Percentiles rank a stretch among this genome's conserved stretches.
Conservation (phyloP, 1,140 invertebrate species). For the Pachyrhynchus sulphureomaculatus region DNA sequence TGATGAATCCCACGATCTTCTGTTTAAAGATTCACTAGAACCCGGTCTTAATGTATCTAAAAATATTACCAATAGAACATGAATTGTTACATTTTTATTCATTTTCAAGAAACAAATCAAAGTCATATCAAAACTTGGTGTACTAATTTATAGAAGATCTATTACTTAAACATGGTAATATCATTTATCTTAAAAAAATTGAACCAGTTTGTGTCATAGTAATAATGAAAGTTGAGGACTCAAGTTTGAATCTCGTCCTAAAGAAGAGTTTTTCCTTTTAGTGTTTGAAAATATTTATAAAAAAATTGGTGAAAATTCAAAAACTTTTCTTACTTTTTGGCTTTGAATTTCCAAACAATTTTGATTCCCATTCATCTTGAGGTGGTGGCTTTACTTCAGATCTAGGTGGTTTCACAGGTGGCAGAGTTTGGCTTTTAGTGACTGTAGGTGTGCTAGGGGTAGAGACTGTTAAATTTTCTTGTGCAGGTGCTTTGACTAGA, state of each 20-base stretch:
- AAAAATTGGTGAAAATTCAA: not conserved
- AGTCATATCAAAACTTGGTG: no score
- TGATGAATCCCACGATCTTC: conserved; percentile 50
- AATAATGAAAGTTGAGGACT: no score
- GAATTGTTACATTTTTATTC: no score
- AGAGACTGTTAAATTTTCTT: conserved; percentile 53
- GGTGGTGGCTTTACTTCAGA: conserved; percentile 51
- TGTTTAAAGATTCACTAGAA: conserved; percentile 42
- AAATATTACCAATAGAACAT: no score
- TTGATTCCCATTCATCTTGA: conserved; percentile 80
- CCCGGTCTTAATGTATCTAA: conserved; percentile 40
- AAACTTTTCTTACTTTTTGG: conserved; percentile 37
- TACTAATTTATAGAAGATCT: no score
- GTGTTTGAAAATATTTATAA: not conserved
- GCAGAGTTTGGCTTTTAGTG: conserved; percentile 25
- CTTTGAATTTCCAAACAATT: conserved; percentile 67
- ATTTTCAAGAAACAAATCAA: no score
- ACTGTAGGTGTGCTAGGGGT: conserved; percentile 4
- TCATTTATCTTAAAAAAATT: no score
- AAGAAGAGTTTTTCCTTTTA: no score
- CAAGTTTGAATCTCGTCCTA: no score
- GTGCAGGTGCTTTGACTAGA: conserved; percentile 43
- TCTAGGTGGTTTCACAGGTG: conserved; percentile 53
- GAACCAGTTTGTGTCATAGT: no score
- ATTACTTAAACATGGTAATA: no score